Percentiles rank a stretch among this genome's conserved stretches.
phyloP scores from a whole-genome alignment of 2,888 invertebrate genomes.

The Apamea monoglypha region DNA sequence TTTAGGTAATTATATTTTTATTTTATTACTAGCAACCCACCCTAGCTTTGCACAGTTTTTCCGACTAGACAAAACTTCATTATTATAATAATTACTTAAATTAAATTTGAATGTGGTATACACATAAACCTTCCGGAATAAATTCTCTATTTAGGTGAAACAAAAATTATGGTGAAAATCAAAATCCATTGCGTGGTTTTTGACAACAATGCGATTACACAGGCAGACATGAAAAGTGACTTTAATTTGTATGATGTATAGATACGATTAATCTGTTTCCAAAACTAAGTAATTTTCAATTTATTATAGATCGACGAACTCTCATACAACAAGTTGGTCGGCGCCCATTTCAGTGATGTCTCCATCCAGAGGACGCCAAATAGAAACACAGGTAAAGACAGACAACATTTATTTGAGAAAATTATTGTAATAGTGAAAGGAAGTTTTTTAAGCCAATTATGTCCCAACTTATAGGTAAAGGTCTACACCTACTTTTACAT shows the following conservation, averaged over 20 bases:
- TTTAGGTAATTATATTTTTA: slow-evolving; percentile 86
- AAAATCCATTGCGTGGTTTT: background rate
- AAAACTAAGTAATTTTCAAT: background rate
- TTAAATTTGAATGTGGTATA: too few relatives aligned
- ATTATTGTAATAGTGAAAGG: background rate
- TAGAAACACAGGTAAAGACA: slow-evolving; percentile 85
- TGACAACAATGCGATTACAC: background rate
- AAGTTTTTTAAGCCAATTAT: background rate
- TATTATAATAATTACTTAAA: too few relatives aligned
- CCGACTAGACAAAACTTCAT: too few relatives aligned
- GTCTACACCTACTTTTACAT: background rate
- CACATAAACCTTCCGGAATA: too few relatives aligned
- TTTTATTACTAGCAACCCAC: background rate
- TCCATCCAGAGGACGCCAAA: slow-evolving; percentile 86
- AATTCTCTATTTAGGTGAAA: too few relatives aligned
- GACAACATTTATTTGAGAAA: background rate
- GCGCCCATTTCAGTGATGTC: slow-evolving; percentile 89
- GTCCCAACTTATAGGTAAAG: background rate
- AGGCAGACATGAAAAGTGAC: background rate
- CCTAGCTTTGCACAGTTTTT: too few relatives aligned
- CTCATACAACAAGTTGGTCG: slow-evolving; percentile 89
- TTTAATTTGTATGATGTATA: background rate
- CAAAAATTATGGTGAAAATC: too few relatives aligned
- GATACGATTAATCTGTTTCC: too few relatives aligned
- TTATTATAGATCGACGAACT: slow-evolving; percentile 82